Percentiles rank a stretch among this genome's conserved stretches.
These are phyloP conservation scores for Cryptotermes secundus DNA, from an alignment of 1,140 invertebrate species.

Conservation along the genomic window DNA sequence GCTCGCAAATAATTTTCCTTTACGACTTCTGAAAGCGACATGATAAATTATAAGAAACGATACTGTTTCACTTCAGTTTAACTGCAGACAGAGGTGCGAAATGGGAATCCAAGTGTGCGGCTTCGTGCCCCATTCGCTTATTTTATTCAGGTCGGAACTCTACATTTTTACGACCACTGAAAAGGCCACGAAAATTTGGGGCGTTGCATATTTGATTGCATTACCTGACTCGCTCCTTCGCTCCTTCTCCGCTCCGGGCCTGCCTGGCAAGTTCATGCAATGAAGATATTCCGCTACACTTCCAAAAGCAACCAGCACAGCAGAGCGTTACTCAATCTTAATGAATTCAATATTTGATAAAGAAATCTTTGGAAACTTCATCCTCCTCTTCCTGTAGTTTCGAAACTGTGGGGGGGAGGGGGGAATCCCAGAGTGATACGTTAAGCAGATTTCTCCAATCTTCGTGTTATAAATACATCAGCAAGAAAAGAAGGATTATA, in stretches of 20 bases:
- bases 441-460: no score
- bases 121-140: neutral
- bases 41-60: neutral
- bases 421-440: no score
- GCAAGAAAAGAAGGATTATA: no score
- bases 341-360: no score
- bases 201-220: slow-evolving; percentile 3
- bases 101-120: neutral
- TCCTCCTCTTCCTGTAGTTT: no score
- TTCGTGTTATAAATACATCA: no score
- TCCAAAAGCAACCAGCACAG: no score
- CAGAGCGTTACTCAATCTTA: no score
- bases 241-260: no score
- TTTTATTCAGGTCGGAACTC: neutral
- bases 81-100: neutral
- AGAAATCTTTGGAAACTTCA: no score
- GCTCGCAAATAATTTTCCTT: neutral
- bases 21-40: neutral
- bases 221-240: neutral
- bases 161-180: neutral
- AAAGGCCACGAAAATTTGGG: neutral
- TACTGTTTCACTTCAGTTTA: neutral
- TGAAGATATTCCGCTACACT: neutral
- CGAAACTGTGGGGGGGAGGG: no score
- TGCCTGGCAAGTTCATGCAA: neutral